Conservation (phyloP, 1,140 invertebrate species). For the Neoseiulus cucumeris region DNA sequence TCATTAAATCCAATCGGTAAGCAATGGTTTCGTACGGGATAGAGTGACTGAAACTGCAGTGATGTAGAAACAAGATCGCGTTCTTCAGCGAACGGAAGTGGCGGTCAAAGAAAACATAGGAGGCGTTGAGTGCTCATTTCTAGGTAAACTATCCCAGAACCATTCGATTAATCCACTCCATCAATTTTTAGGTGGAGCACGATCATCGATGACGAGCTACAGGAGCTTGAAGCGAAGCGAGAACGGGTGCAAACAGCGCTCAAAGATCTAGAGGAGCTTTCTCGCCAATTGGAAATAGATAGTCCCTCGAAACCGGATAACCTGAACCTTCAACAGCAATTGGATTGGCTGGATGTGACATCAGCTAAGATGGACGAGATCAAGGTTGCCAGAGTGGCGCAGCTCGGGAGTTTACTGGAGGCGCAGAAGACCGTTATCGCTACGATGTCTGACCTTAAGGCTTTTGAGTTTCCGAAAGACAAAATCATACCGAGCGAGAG, state of each 20-base stretch:
- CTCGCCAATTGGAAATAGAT: background rate
- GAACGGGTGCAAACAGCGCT: background rate
- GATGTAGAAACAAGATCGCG: too few relatives aligned
- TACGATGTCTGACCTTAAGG: background rate
- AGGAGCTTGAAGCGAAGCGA: background rate
- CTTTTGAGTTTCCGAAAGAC: background rate
- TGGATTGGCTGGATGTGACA: background rate
- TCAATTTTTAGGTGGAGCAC: constrained; percentile 1
- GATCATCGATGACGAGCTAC: background rate
- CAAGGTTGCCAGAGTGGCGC: background rate
- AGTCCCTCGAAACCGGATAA: background rate
- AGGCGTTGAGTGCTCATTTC: too few relatives aligned
- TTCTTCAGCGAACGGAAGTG: too few relatives aligned
- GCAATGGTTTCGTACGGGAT: too few relatives aligned
- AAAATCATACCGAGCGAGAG: background rate
- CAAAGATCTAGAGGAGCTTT: background rate
- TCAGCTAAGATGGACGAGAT: background rate
- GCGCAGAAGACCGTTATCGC: background rate
- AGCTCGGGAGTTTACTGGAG: background rate
- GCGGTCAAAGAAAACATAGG: too few relatives aligned
- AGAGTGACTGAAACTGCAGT: too few relatives aligned
- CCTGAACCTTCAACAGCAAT: constrained; percentile 1
- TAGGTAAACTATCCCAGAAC: too few relatives aligned
- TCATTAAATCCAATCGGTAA: background rate
- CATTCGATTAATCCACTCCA: too few relatives aligned